phyloP scores from a whole-genome alignment of 92 coral and sea anemone species.

The Heteractis magnifica region DNA sequence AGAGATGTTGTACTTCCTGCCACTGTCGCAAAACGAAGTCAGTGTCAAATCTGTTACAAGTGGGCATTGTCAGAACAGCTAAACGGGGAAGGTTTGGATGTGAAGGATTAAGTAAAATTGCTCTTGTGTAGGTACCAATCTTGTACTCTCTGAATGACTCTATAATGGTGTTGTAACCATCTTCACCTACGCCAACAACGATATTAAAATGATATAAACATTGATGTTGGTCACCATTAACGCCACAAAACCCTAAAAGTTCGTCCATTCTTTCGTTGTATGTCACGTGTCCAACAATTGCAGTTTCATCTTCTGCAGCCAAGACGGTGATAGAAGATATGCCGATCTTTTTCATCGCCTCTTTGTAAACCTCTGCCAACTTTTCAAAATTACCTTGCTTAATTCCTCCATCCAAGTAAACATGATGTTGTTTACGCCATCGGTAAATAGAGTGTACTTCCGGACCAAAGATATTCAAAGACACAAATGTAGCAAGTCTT shows the following conservation, averaged over 20 bases:
- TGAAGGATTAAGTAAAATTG: conserved; percentile 46
- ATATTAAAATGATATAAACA: conserved; percentile 45
- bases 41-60: conserved; percentile 50
- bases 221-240: conserved; percentile 29
- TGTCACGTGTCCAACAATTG: conserved; percentile 30
- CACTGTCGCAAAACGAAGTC: conserved; percentile 42
- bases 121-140: conserved; percentile 38
- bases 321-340: conserved; percentile 30
- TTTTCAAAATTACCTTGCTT: conserved; percentile 16
- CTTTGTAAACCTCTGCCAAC: conserved; percentile 25
- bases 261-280: conserved; percentile 39
- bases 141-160: conserved; percentile 37
- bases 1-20: no score
- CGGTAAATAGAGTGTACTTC: conserved; percentile 43
- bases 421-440: conserved; percentile 32
- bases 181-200: conserved; percentile 44
- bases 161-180: conserved; percentile 37
- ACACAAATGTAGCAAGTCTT: conserved; percentile 37
- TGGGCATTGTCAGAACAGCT: conserved; percentile 49
- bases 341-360: conserved; percentile 31
- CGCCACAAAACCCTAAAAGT: conserved; percentile 49
- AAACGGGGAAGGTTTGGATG: conserved; percentile 46
- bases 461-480: conserved; percentile 38
- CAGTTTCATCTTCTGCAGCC: conserved; percentile 57
- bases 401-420: not conserved